Percentiles rank a stretch among this genome's conserved stretches.
These are phyloP conservation scores for Nyctereutes procyonoides DNA, from an alignment of 2,113 vertebrate genomes.

Conservation along the genomic window DNA sequence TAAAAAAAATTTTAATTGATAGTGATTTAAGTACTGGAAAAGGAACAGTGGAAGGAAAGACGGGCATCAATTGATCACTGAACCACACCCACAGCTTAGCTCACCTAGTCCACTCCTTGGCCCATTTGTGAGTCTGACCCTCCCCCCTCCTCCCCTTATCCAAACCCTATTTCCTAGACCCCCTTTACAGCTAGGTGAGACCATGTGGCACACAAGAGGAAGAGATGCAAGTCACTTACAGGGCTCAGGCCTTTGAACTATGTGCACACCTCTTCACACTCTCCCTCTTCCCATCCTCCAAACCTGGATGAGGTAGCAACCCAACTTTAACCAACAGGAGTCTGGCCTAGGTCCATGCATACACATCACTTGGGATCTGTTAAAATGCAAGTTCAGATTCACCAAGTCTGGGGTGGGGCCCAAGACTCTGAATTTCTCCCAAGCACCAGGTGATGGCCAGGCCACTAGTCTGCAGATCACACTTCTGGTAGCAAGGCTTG, in stretches of 20 bases:
- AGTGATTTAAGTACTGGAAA: background rate
- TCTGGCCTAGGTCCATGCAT: background rate
- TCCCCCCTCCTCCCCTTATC: background rate
- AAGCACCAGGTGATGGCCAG: background rate
- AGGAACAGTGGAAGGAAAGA: background rate
- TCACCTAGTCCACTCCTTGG: background rate
- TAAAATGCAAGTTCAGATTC: background rate
- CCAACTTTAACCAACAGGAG: background rate
- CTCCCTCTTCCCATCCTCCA: background rate
- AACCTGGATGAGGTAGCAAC: background rate
- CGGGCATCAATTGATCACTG: too few relatives aligned
- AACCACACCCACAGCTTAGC: background rate
- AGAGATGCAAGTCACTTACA: background rate
- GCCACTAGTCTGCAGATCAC: background rate
- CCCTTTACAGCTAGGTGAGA: background rate
- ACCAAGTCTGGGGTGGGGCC: background rate
- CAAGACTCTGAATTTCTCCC: background rate
- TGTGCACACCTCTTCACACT: background rate
- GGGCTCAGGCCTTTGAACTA: background rate
- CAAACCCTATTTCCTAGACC: background rate
- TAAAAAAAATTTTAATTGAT: background rate
- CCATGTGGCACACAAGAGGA: background rate
- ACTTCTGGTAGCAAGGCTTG: background rate
- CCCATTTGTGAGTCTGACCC: background rate
- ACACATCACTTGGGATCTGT: background rate